phyloP scores from a whole-genome alignment of 2,113 vertebrate species.

The Vimba vimba region DNA sequence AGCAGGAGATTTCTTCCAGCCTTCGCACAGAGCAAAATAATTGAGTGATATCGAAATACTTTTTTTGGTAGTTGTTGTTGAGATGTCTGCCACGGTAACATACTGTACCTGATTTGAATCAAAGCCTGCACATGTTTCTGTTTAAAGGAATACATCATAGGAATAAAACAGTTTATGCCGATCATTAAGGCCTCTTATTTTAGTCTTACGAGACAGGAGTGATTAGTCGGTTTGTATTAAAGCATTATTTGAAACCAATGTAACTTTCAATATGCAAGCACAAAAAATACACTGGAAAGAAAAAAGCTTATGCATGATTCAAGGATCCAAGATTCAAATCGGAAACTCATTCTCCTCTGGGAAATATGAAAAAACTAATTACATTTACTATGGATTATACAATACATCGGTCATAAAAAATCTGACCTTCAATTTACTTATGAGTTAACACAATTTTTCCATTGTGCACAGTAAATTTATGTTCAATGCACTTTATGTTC shows the following conservation, averaged over 20 bases:
- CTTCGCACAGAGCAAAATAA: constrained; percentile 64
- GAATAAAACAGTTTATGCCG: neutral
- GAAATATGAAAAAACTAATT: neutral
- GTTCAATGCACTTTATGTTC: neutral
- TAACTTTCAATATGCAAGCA: neutral
- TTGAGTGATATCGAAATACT: constrained; percentile 66
- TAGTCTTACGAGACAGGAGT: neutral
- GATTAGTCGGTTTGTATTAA: neutral
- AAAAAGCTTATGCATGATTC: neutral
- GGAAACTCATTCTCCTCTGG: neutral
- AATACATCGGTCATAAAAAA: neutral
- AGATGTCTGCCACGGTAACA: neutral
- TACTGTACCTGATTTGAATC: neutral
- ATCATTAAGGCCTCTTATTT: neutral
- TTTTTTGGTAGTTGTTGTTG: constrained; percentile 16
- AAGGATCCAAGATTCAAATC: neutral
- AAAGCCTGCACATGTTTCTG: neutral
- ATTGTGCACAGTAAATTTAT: neutral
- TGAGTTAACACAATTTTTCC: neutral
- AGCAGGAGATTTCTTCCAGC: constrained; percentile 58
- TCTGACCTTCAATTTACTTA: neutral
- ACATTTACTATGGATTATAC: neutral
- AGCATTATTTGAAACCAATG: neutral
- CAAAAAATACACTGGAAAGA: neutral
- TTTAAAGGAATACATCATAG: neutral